A percentile compares a stretch with the other conserved stretches of the same genome.
These are phyloP conservation scores for Coelopa frigida DNA, from an alignment of 1,140 invertebrate species.

Conservation along the genomic window DNA sequence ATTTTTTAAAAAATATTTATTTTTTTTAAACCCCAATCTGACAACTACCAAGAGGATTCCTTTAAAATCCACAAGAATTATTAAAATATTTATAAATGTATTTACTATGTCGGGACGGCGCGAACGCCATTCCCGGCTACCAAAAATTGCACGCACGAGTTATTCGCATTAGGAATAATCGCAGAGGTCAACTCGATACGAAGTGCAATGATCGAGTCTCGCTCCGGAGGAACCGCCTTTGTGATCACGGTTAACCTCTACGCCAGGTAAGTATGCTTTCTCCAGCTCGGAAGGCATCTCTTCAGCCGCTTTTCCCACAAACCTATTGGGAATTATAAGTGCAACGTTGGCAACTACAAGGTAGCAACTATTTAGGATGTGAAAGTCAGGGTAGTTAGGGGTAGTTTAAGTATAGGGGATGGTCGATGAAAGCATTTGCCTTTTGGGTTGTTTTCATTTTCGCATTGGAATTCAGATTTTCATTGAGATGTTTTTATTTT, in stretches of 20 bases:
- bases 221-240: conserved; percentile 56
- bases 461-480: neutral
- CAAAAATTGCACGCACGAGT: conserved; percentile 44
- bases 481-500: neutral
- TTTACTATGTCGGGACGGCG: conserved; percentile 37
- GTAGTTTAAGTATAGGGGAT: neutral
- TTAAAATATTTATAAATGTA: too few relatives aligned
- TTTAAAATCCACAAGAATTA: too few relatives aligned
- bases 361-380: neutral
- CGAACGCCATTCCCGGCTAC: conserved; percentile 45
- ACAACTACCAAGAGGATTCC: too few relatives aligned
- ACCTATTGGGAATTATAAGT: conserved; percentile 8
- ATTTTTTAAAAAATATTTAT: too few relatives aligned
- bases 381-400: neutral
- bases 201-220: conserved; percentile 49
- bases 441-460: neutral
- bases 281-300: neutral
- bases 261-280: conserved; percentile 51
- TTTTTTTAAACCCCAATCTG: too few relatives aligned
- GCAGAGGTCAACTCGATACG: conserved; percentile 38
- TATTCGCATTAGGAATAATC: conserved; percentile 46
- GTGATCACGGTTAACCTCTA: conserved; percentile 57
- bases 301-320: neutral
- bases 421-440: neutral
- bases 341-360: too few relatives aligned